A percentile compares a stretch with the other conserved stretches of the same genome.
Conservation (phyloP, 1,140 invertebrate species). For the Hypothenemus hampei region DNA sequence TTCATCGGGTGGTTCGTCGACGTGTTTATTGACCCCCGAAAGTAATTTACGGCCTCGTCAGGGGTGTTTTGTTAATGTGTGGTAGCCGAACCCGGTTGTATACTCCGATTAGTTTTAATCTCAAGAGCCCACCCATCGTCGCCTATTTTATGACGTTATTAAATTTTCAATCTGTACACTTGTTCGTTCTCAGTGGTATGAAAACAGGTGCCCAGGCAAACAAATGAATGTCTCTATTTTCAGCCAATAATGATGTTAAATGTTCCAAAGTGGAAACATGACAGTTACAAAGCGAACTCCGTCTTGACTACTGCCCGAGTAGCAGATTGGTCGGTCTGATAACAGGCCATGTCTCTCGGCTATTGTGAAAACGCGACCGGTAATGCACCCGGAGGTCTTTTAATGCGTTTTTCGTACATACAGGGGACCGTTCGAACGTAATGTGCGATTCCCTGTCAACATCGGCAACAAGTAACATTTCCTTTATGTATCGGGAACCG, state of each 20-base stretch:
- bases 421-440: neutral
- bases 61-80: constrained; percentile 1
- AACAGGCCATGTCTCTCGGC: constrained; percentile 5
- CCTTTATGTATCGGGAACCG: constrained; percentile 13
- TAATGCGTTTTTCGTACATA: constrained; percentile 2
- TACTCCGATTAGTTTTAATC: no score
- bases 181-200: no score
- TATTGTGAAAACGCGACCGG: constrained; percentile 12
- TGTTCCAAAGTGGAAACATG: constrained; percentile 13
- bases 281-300: constrained; percentile 16
- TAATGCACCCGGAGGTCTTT: constrained; percentile 4
- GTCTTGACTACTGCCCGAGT: constrained; percentile 10
- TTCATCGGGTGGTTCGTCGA: neutral
- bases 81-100: no score
- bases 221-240: constrained; percentile 13
- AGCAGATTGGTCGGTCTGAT: constrained; percentile 14
- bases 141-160: no score
- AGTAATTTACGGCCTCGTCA: constrained; percentile 2
- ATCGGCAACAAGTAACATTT: constrained; percentile 10
- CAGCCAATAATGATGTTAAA: constrained; percentile 19
- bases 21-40: neutral
- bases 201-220: constrained; percentile 1
- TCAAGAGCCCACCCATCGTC: no score
- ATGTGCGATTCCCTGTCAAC: constrained; percentile 11
- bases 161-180: no score